These are phyloP conservation scores for Pristionchus entomophagus DNA, from an alignment of 2,888 invertebrate species.

Conservation along the genomic window DNA sequence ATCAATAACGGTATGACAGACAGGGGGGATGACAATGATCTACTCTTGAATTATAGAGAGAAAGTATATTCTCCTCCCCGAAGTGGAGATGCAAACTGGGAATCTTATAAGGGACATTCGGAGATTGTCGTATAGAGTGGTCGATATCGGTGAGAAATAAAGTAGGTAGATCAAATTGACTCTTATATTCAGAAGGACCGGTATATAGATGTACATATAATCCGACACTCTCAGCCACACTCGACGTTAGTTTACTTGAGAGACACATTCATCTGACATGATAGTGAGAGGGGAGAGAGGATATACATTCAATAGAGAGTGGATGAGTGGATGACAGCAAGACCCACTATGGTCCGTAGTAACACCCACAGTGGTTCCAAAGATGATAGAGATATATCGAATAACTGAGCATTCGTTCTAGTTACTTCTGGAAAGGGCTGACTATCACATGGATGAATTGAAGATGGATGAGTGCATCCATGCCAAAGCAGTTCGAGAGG, in stretches of 20 bases:
- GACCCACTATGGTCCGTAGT: not conserved
- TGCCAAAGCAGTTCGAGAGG: not conserved
- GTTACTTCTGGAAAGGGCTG: no score
- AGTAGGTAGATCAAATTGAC: not conserved
- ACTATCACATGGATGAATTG: not conserved
- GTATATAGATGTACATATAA: not conserved
- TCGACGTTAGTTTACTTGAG: not conserved
- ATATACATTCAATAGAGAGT: not conserved
- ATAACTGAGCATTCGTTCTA: no score
- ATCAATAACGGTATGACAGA: not conserved
- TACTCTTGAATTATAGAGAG: not conserved
- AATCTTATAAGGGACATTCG: not conserved
- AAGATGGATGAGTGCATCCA: not conserved
- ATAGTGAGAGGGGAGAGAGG: not conserved
- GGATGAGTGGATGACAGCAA: not conserved
- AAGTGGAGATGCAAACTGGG: not conserved
- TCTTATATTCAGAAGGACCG: not conserved
- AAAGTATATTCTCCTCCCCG: not conserved
- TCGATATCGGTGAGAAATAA: not conserved
- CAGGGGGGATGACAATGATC: no score
- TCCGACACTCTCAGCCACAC: not conserved
- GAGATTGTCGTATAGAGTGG: not conserved
- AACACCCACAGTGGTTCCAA: not conserved
- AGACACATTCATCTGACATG: not conserved
- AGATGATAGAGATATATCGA: not conserved